Evolutionary conservation across 2,888 invertebrate genomes (phyloP).

Genomic region (Lasioglossum figueresi): DNA sequence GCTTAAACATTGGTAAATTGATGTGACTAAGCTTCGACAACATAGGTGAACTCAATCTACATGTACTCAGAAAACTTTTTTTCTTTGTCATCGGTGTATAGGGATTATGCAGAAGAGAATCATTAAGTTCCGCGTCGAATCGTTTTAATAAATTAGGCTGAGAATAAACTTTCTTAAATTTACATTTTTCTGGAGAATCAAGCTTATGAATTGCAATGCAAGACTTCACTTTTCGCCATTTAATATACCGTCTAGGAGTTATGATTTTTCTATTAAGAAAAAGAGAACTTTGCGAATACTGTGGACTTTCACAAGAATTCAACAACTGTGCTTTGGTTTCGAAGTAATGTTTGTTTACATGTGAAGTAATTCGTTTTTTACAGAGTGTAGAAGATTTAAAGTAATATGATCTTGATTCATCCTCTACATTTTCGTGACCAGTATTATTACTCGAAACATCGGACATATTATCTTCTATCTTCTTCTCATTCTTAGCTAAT

Average conservation of each 20-base stretch:
- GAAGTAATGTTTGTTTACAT: constrained; percentile 34
- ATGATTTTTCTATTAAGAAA: constrained; percentile 62
- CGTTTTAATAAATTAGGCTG: constrained; percentile 73
- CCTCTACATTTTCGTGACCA: constrained; percentile 16
- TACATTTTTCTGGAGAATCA: constrained; percentile 59
- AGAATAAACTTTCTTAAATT: constrained; percentile 71
- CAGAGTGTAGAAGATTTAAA: constrained; percentile 49
- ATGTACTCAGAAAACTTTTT: constrained; percentile 59
- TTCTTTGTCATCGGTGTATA: constrained; percentile 32
- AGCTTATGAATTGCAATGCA: constrained; percentile 70
- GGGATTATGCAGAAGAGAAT: constrained; percentile 53
- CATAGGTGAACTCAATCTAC: constrained; percentile 67
- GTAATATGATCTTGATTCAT: constrained; percentile 15
- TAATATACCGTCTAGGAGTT: constrained; percentile 71
- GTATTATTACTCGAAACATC: constrained; percentile 32
- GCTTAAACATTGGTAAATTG: constrained; percentile 75
- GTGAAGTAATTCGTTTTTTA: constrained; percentile 45
- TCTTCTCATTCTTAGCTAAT: constrained; percentile 24
- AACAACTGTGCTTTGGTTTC: constrained; percentile 22
- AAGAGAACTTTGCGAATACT: constrained; percentile 48
- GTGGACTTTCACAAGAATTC: constrained; percentile 47
- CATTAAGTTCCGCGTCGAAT: constrained; percentile 51
- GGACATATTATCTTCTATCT: constrained; percentile 39
- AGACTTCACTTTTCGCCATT: constrained; percentile 76
- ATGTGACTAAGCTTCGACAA: constrained; percentile 76